Evolutionary conservation across 2,113 vertebrate species (phyloP), one percentile per base, ranked within the genome.

Genomic region (Upupa epops): DNA sequence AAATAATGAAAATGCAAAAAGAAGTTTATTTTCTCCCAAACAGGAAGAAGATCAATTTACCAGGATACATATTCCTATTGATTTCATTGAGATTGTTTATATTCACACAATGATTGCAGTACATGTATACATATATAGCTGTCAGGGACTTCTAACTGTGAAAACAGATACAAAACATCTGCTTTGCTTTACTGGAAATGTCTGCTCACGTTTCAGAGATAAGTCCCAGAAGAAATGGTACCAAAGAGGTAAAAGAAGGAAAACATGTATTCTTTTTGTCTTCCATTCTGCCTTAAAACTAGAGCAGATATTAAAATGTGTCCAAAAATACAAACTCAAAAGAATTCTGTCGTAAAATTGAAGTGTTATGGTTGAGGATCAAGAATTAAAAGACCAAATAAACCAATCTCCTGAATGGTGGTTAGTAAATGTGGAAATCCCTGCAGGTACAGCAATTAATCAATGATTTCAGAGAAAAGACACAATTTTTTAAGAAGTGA

Each of bases 81-180:
- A 70, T 63, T 89, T 72, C 7, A 42, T 31, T 78, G 25, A 2
- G 1, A 37, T 9, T 46, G 2, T 0, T 32, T 77, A 5, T 59
- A 69, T 26, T 81, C 9, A 31, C 49, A 26, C 6, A 55, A 12
- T 45, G 20, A 17, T 76, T 65, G 31, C 26, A 34, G 31, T 15
- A 69, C 4, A 7, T 24, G 16, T 32, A 68, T 1, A n/a, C 5
- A 46, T 42, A 54, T 26, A 54, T 20, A 61, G 24, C 34, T 83
- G 55, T 75, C 45, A 90, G 45, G 22, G n/a, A 56, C 45, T 78
- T 70, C 12, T 12, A 70, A 11, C 52, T 58, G n/a, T 83, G 83
- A 77, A 88, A 91, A 69, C 54, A 73, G 14, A 75, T 85, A 51
- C 22, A 86, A 77, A 94, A 71, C 72, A 80, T 85, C 69, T 91